Evolutionary conservation across 2,113 vertebrate species (phyloP).

Genomic region (Anhinga rufa): DNA sequence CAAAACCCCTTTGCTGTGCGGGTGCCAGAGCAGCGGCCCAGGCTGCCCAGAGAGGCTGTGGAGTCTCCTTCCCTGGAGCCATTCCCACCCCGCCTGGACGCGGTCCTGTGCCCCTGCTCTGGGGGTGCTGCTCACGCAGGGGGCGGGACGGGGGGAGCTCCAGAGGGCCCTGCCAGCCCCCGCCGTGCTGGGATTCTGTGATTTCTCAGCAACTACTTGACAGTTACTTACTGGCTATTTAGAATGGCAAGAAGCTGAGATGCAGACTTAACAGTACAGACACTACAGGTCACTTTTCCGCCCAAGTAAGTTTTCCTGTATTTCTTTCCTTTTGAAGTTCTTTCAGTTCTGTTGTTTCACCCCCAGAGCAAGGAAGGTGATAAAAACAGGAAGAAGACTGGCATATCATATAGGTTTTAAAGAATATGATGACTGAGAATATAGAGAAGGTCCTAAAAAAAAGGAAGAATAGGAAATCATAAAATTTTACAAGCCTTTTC

Average conservation of each 20-base stretch:
- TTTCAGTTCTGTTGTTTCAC: not conserved
- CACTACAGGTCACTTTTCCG: not conserved
- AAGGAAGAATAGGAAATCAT: not conserved
- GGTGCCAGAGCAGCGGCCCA: too few species aligned
- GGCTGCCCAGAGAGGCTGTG: too few species aligned
- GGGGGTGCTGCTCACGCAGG: too few species aligned
- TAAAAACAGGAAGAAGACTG: not conserved
- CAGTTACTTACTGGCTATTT: not conserved
- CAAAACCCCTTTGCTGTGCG: too few species aligned
- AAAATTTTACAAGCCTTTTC: not conserved
- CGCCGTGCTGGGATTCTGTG: too few species aligned
- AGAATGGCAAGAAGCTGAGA: not conserved
- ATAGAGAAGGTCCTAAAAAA: not conserved
- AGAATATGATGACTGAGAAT: not conserved
- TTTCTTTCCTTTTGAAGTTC: not conserved
- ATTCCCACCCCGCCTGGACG: too few species aligned
- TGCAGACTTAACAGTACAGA: not conserved
- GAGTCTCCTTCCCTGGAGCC: too few species aligned
- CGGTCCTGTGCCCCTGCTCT: too few species aligned
- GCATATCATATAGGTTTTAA: fast-evolving
- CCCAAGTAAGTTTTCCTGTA: not conserved
- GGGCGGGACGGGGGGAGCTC: too few species aligned
- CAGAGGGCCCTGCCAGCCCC: too few species aligned
- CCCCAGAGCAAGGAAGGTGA: not conserved
- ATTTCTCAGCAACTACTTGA: not conserved